Evolutionary conservation across 2,888 invertebrate species (phyloP).

Genomic region (Lymantria monacha): DNA sequence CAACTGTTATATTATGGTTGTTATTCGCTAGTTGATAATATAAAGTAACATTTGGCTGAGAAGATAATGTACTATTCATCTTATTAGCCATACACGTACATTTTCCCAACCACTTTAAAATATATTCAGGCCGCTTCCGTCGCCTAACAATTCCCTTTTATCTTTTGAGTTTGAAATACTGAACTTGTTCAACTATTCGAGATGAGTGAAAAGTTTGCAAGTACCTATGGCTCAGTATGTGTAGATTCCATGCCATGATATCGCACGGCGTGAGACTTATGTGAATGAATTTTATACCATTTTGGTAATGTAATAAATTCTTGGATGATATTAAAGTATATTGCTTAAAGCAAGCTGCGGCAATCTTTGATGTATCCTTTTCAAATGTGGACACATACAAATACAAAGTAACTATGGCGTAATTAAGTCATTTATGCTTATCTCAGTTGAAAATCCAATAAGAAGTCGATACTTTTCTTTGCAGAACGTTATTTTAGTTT

Average conservation of each 20-base stretch:
- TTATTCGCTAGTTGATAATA: too few species aligned
- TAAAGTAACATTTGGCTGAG: too few species aligned
- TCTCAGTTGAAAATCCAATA: background rate
- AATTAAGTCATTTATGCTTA: slow-evolving; percentile 6
- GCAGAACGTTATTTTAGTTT: background rate
- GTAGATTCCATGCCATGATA: slow-evolving; percentile 29
- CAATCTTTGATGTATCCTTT: slow-evolving; percentile 2
- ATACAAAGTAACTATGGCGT: background rate
- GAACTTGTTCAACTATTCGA: slow-evolving; percentile 41
- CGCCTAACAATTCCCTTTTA: slow-evolving; percentile 28
- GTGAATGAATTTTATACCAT: slow-evolving; percentile 25
- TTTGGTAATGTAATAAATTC: slow-evolving; percentile 26
- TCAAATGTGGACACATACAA: slow-evolving; percentile 16
- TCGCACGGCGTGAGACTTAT: slow-evolving; percentile 13
- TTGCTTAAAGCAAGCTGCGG: slow-evolving; percentile 14
- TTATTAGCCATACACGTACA: background rate
- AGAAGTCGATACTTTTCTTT: background rate
- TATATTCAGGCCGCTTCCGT: slow-evolving; percentile 12
- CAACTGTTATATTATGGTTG: too few species aligned
- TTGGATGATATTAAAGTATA: slow-evolving; percentile 21
- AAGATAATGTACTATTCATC: too few species aligned
- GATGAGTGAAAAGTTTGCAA: slow-evolving; percentile 43
- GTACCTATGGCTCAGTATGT: slow-evolving; percentile 21
- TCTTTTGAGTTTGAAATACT: slow-evolving; percentile 42
- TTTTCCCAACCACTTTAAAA: slow-evolving; percentile 16